Conservation (phyloP, 2,113 vertebrate species). For the Plestiodon gilberti region DNA sequence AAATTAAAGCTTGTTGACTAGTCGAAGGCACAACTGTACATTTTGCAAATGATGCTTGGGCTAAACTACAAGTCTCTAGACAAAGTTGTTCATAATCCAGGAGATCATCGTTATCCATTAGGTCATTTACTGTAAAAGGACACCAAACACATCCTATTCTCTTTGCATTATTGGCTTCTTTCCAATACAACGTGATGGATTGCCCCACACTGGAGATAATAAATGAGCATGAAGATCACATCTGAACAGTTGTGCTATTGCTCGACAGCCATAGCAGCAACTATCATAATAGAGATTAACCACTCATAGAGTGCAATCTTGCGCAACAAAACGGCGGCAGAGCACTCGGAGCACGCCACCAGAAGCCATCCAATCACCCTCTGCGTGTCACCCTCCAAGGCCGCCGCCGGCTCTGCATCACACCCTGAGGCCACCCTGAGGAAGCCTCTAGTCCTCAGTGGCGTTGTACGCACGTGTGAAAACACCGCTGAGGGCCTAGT, state of each 20-base stretch:
- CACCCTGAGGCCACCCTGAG: too few relatives aligned
- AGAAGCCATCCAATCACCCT: too few relatives aligned
- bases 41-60: background rate
- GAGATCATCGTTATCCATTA: background rate
- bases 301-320: background rate
- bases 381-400: too few relatives aligned
- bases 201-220: background rate
- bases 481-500: too few relatives aligned
- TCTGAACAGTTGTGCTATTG: background rate
- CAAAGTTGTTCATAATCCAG: background rate
- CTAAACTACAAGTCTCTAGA: background rate
- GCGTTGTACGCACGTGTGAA: too few relatives aligned
- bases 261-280: background rate
- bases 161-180: constrained; percentile 10
- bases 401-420: too few relatives aligned
- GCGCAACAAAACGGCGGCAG: too few relatives aligned
- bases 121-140: background rate
- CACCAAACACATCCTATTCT: background rate
- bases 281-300: background rate
- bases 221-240: background rate
- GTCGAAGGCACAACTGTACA: background rate
- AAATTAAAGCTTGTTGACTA: too few relatives aligned
- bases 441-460: too few relatives aligned
- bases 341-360: too few relatives aligned
- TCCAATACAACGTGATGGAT: constrained; percentile 6